Percentiles rank a stretch among this genome's conserved stretches.
These are phyloP conservation scores for Megalops atlanticus DNA, from an alignment of 2,113 vertebrate genomes.

Conservation along the genomic window DNA sequence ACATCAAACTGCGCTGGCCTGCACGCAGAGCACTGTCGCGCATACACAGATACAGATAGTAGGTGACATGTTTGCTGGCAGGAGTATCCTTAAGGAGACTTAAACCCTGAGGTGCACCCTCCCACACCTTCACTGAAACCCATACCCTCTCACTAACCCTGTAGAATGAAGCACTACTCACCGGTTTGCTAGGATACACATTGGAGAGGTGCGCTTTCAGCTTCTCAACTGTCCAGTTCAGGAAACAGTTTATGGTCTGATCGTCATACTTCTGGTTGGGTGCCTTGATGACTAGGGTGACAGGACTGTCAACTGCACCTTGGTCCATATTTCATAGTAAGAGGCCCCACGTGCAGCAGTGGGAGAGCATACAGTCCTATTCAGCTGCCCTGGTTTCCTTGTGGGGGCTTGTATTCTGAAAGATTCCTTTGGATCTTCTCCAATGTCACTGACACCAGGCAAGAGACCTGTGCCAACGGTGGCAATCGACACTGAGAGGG, in stretches of 20 bases:
- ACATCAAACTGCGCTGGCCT: too few species aligned
- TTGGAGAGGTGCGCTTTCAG: constrained; percentile 87
- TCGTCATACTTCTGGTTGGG: constrained; percentile 96
- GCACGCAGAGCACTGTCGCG: too few species aligned
- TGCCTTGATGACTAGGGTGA: constrained; percentile 90
- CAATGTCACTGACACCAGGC: background rate
- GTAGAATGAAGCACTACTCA: constrained; percentile 59
- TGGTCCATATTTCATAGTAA: constrained; percentile 78
- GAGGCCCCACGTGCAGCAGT: constrained; percentile 16
- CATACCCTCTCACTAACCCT: background rate
- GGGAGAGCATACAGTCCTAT: background rate
- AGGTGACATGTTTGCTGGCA: too few species aligned
- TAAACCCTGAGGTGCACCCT: background rate
- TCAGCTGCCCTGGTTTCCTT: background rate
- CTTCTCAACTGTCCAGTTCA: constrained; percentile 92
- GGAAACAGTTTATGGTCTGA: constrained; percentile 90
- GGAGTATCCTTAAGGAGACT: too few species aligned
- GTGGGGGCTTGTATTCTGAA: too few species aligned
- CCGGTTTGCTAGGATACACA: constrained; percentile 91
- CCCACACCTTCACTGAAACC: background rate
- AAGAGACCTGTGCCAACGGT: background rate
- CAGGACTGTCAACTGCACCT: constrained; percentile 75
- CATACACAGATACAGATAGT: too few species aligned
- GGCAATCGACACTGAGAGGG: background rate
- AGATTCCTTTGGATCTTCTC: background rate